Evolutionary conservation across 2,888 invertebrate species (phyloP), one percentile per base, ranked within the genome.

Genomic region (Auanema sp.): DNA sequence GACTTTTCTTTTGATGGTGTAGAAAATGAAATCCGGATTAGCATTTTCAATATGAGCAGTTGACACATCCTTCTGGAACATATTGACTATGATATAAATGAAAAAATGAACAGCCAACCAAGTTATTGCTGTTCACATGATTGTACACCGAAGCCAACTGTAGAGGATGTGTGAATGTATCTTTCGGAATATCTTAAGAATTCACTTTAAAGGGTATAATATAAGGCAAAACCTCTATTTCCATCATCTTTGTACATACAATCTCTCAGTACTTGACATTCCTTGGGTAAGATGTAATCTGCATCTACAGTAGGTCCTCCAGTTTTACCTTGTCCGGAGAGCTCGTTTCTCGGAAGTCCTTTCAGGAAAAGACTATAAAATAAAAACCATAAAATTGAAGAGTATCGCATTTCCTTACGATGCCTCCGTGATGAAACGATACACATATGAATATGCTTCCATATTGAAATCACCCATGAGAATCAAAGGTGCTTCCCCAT

Each of bases 381-480:
- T 6, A 43, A 52, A 21, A 11, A 23, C 8, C 24, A 40, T 16
- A 40, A 6, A 33, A 33, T 23, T 33, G 25, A 54, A 14, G 1
- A 54, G 12, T 54, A 40, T 54, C 11, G 14, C 33, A 50, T 5
- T 18, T n/a, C 51, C 60, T 44, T 5, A 67, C 66, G 16, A 33
- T 51, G 65, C 62, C 0, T 85, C 85, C 0, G 88, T 88, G 55
- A 93, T 84, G 52, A 92, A 88, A 60, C 88, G 85, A 78, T 91
- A 89, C 0, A 92, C 88, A 1, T 89, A 88, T 47, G 91, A 90
- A 50, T 88, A 84, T 0, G 93, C 92, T 62, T 88, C 86, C 1
- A 91, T 89, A 85, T 97, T 98, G 68, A 97, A 91, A 85, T 98
- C 98, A 0, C 98, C 98, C 4, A 92, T 91, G 66, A 97, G 75